phyloP scores from a whole-genome alignment of 2,113 vertebrate species.

The Brienomyrus longianalis region DNA sequence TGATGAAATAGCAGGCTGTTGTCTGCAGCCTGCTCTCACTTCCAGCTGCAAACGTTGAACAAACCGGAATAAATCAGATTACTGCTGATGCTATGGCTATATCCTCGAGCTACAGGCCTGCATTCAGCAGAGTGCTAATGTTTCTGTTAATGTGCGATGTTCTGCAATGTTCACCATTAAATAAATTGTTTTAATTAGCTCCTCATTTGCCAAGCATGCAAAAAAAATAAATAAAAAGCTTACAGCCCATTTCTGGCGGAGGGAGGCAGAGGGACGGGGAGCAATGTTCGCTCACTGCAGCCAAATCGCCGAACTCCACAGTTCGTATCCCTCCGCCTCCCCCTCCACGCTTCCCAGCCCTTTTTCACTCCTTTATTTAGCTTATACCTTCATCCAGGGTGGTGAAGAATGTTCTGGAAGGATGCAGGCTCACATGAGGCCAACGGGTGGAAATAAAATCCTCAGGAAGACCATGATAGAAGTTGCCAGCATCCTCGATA shows the following conservation, averaged over 20 bases:
- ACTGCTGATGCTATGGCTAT: conserved; percentile 29
- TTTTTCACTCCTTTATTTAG: background rate
- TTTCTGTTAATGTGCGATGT: conserved; percentile 33
- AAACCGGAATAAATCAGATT: conserved; percentile 38
- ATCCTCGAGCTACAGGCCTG: conserved; percentile 31
- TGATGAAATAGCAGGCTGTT: background rate
- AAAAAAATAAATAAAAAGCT: conserved; percentile 5
- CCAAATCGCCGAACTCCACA: background rate
- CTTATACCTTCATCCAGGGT: background rate
- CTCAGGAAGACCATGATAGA: background rate
- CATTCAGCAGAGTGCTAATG: conserved; percentile 32
- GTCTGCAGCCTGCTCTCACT: background rate
- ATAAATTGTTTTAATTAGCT: conserved; percentile 47
- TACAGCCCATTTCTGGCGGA: background rate
- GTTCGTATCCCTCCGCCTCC: background rate
- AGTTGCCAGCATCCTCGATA: background rate
- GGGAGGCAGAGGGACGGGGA: background rate
- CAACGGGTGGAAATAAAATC: background rate
- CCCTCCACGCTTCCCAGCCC: background rate
- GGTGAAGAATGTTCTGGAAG: background rate
- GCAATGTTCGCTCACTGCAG: background rate
- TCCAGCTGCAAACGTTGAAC: conserved; percentile 29
- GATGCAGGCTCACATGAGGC: background rate
- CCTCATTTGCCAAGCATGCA: conserved; percentile 28
- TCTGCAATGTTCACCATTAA: conserved; percentile 30